A percentile compares a stretch with the other conserved stretches of the same genome.
phyloP scores from a whole-genome alignment of 2,113 vertebrate species.

The Carettochelys insculpta region DNA sequence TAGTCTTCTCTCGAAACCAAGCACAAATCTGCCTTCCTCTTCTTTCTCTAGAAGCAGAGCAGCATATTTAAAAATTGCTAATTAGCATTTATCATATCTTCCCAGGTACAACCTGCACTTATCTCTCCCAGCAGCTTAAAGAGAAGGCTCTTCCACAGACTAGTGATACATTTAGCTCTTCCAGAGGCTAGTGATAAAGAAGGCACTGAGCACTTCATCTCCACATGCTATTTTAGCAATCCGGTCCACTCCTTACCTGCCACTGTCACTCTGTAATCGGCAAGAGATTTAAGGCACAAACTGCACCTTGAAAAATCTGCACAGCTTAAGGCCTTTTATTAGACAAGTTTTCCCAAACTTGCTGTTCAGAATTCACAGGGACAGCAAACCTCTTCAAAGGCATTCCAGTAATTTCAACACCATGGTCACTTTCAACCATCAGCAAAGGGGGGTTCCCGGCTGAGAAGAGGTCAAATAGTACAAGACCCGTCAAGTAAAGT shows the following conservation, averaged over 20 bases:
- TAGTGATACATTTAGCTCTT: slow-evolving; percentile 70
- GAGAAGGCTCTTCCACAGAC: slow-evolving; percentile 71
- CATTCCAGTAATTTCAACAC: slow-evolving; percentile 49
- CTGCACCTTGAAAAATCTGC: slow-evolving; percentile 42
- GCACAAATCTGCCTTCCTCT: slow-evolving; percentile 60
- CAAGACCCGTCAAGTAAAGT: not conserved
- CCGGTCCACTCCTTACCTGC: slow-evolving; percentile 50
- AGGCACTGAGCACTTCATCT: slow-evolving; percentile 70
- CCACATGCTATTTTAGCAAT: slow-evolving; percentile 62
- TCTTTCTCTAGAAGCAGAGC: slow-evolving; percentile 58
- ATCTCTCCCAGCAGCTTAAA: slow-evolving; percentile 66
- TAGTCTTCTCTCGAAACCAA: slow-evolving; percentile 55
- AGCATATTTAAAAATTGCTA: slow-evolving; percentile 65
- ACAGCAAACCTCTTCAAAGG: slow-evolving; percentile 12
- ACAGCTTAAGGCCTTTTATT: slow-evolving; percentile 59
- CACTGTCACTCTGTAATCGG: slow-evolving; percentile 63
- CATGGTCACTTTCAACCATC: slow-evolving; percentile 33
- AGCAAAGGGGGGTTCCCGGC: not conserved
- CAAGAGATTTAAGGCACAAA: slow-evolving; percentile 51
- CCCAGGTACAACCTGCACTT: slow-evolving; percentile 74
- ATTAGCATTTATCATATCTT: slow-evolving; percentile 74
- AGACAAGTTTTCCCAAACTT: slow-evolving; percentile 61
- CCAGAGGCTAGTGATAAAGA: slow-evolving; percentile 74
- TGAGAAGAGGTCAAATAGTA: not conserved
- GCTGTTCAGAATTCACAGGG: slow-evolving; percentile 27